Evolutionary conservation across 2,888 invertebrate genomes (phyloP), one percentile per base, ranked within the genome.

Genomic region (Hoplodrina ambigua): DNA sequence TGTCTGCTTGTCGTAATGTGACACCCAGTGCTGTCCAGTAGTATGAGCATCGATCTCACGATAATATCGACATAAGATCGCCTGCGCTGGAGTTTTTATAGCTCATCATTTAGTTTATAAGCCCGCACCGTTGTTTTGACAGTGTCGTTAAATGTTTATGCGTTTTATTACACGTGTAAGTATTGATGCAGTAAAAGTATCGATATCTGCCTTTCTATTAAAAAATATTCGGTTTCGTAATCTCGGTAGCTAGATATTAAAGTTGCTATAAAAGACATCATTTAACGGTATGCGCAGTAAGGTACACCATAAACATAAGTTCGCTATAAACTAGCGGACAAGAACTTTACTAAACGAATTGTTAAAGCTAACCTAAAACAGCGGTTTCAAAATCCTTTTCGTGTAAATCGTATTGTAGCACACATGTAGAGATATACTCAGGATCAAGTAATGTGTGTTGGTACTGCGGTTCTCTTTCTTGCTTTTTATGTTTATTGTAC

Each of bases 11-110:
- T 68, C 59, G 79, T 78, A 81, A 82, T 73, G 66, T 69, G 76
- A 85, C 76, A 82, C 85, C 69, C 66, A 79, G 82, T 84, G 84
- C 72, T 81, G 84, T 85, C 76, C 86, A 80, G 85, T 85, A 86
- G 85, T 86, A 68, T 59, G 75, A 73, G 72, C 77, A 80, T 84
- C 64, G 79, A 75, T 79, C 75, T 80, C 68, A 69, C 66, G 82
- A 85, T 85, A 72, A 70, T 79, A 86, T 85, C 81, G 82, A 84
- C 76, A 66, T 72, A 67, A 37, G 73, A 85, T 77, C 78, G 73
- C 64, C 68, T 75, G 79, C 69, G 72, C 82, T 60, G 57, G 71
- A 71, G 69, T 79, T 84, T 84, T 84, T 85, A 85, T 80, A 64
- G 68, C 71, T 83, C 70, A 74, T 83, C 65, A 75, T 85, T 84